Conservation (phyloP, 2,797 vertebrate species). For the Silurus aristotelis region DNA sequence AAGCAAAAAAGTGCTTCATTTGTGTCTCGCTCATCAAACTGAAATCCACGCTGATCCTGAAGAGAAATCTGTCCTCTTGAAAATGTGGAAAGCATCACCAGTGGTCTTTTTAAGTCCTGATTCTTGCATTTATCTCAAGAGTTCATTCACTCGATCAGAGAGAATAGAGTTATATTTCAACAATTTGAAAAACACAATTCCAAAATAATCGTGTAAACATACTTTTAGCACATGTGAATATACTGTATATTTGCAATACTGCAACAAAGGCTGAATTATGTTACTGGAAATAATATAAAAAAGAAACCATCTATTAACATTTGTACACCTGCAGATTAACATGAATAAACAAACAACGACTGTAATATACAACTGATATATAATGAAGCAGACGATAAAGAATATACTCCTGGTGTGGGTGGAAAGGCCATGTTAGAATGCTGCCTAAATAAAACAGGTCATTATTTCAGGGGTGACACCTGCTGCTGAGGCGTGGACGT, state of each 20-base stretch:
- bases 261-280: background rate
- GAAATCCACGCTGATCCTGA: background rate
- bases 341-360: background rate
- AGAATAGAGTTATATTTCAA: background rate
- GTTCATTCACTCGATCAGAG: background rate
- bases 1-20: background rate
- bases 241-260: background rate
- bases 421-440: too few species aligned
- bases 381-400: background rate
- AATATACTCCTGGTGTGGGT: background rate
- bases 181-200: background rate
- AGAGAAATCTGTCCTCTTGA: background rate
- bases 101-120: background rate
- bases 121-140: background rate
- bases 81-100: background rate
- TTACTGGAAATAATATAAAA: background rate
- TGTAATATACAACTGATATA: too few species aligned
- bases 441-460: background rate
- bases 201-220: background rate
- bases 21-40: background rate
- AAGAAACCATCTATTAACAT: background rate
- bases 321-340: too few species aligned
- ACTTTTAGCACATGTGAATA: background rate
- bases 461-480: background rate
- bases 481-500: background rate